Evolutionary conservation across 2,888 invertebrate genomes (phyloP), one percentile per base, ranked within the genome.

Genomic region (Xestoiulus laeticollis): DNA sequence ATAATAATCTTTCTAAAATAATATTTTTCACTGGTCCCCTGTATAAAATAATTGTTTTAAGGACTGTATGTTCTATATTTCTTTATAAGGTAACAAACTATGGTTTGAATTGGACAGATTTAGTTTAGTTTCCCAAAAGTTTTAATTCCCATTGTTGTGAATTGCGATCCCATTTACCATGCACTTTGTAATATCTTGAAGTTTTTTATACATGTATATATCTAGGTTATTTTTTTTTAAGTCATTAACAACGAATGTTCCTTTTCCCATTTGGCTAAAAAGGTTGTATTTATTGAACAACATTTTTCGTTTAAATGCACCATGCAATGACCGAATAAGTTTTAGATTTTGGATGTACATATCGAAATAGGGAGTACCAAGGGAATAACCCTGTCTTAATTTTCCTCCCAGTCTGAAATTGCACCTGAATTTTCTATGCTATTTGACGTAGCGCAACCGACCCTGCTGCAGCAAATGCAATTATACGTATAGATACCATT

Each of bases 401-500:
- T 78, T 30, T 78, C 78, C 78, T 78, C 78, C 30, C 78, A 78
- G 30, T 78, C 26, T 78, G 30, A 78, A 78, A 78, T 78, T 78
- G 78, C 78, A 78, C 78, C 30, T 78, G 30, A 30, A 78, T 78
- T 78, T 78, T 16, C 78, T 78, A 32, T 78, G 78, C 30, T 32
- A 10, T 78, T 78, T 78, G 78, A 10, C 78, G 78, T 30, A 30
- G 78, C 30, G 12, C 78, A 78, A 26, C 78, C 78, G 78, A 78
- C 78, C 30, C 78, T 78, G 30, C 30, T 78, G 30, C 78, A 78
- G 78, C 30, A 14, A 78, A 78, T 78, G 78, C 78, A 78, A 78
- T 78, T 78, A 78, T 32, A 78, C 78, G 78, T 78, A 78, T 78
- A 78, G 78, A 78, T 78, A 78, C 78, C 78, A 78, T 78, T 78